Conservation (phyloP, 2,888 invertebrate genomes). For the Drosophila atripex region DNA sequence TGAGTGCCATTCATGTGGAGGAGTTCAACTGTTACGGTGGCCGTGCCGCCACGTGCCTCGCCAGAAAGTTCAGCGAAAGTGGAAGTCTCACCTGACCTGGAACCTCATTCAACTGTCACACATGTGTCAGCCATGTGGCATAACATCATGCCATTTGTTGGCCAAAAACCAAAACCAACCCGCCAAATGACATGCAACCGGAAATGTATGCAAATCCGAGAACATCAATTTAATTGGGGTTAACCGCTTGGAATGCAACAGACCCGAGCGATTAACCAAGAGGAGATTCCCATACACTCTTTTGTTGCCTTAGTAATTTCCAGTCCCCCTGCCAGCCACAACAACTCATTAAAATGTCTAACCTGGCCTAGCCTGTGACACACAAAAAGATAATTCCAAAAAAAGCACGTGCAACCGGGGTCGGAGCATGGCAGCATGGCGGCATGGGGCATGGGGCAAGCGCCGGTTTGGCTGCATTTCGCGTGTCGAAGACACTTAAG, state of each 20-base stretch:
- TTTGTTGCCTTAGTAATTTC: conserved; percentile 44
- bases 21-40: conserved; percentile 10
- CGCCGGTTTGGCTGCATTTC: conserved; percentile 60
- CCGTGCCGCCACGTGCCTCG: conserved; percentile 51
- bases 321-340: conserved; percentile 8
- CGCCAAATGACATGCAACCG: conserved; percentile 31
- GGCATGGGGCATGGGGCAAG: conserved; percentile 3
- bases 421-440: not conserved
- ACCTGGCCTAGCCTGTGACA: conserved; percentile 51
- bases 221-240: conserved; percentile 46
- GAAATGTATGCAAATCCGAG: conserved; percentile 50
- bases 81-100: conserved; percentile 26
- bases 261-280: conserved; percentile 53
- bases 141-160: conserved; percentile 61
- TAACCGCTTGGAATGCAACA: conserved; percentile 66
- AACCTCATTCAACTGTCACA: conserved; percentile 28
- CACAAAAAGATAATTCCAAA: conserved; percentile 31
- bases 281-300: conserved; percentile 20
- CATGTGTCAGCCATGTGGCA: conserved; percentile 47
- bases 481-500: conserved; percentile 81
- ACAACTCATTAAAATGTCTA: conserved; percentile 68
- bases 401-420: conserved; percentile 64
- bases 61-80: conserved; percentile 43
- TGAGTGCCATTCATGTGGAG: conserved; percentile 15
- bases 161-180: conserved; percentile 5